Evolutionary conservation across 2,888 invertebrate species (phyloP).

Genomic region (Phalera bucephala): DNA sequence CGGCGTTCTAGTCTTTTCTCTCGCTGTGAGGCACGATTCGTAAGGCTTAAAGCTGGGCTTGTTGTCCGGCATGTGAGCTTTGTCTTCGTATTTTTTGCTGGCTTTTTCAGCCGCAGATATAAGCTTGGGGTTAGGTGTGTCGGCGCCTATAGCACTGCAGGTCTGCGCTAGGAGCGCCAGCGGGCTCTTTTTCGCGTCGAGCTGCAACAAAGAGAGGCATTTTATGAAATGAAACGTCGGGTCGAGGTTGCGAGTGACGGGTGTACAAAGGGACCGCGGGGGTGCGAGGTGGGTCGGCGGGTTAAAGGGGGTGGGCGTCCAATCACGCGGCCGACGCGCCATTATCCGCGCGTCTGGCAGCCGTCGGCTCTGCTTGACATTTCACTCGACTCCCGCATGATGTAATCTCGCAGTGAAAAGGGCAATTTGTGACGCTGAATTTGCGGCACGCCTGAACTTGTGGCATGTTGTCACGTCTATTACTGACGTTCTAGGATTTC

Average conservation of each 20-base stretch:
- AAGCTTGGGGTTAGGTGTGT: slow-evolving; percentile 90
- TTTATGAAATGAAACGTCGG: slow-evolving; percentile 80
- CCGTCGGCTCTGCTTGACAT: slow-evolving; percentile 83
- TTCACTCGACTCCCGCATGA: slow-evolving; percentile 83
- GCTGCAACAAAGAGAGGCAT: slow-evolving; percentile 87
- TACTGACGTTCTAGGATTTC: slow-evolving; percentile 29
- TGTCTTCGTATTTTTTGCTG: slow-evolving; percentile 86
- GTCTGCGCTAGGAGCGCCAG: slow-evolving; percentile 97
- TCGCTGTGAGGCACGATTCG: slow-evolving; percentile 85
- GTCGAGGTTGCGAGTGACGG: slow-evolving; percentile 77
- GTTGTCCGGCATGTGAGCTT: slow-evolving; percentile 77
- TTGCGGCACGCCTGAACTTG: slow-evolving; percentile 79
- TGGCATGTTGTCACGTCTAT: slow-evolving; percentile 77
- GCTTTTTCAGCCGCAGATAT: slow-evolving; percentile 89
- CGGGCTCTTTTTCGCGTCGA: slow-evolving; percentile 99
- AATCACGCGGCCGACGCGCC: slow-evolving; percentile 83
- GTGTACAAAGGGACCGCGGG: slow-evolving; percentile 74
- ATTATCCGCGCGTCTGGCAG: slow-evolving; percentile 83
- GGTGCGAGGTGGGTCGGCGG: slow-evolving; percentile 40
- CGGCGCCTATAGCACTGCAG: slow-evolving; percentile 98
- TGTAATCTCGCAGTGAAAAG: slow-evolving; percentile 83
- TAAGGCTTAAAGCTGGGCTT: slow-evolving; percentile 90
- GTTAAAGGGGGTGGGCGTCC: slow-evolving; percentile 64
- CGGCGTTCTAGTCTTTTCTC: slow-evolving; percentile 86
- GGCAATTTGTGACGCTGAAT: slow-evolving; percentile 83